Evolutionary conservation across 2,888 invertebrate species (phyloP), one percentile per base, ranked within the genome.

Genomic region (Clusia tigrina): DNA sequence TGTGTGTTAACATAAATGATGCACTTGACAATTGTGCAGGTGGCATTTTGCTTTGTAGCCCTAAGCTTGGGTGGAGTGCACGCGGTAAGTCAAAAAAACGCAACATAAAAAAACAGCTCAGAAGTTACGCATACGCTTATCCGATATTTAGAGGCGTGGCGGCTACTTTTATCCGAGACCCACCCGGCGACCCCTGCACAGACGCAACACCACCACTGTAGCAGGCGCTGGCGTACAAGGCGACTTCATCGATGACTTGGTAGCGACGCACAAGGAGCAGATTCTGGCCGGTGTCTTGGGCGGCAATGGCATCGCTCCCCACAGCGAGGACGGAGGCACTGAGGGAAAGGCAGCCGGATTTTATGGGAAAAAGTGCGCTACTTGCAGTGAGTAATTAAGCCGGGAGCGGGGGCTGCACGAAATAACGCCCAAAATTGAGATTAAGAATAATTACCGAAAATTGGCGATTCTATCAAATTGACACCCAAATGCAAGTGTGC

Each of bases 331-430:
- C 60, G 46, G 37, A 60, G 37, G 55, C 51, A 25, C 22, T 12
- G 62, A 9, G 22, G 42, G 32, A 20, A 25, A n/a, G 1, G 60
- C 48, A 6, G 65, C 60, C 10, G 72, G 71, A 17, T 69, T 73
- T 58, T 61, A 61, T 18, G 62, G 69, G 51, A 81, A 78, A 61
- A 76, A 74, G 60, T 81, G 81, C 52, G 82, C 81, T 64, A 63
- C 67, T 46, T 81, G 81, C 68, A 73, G 81, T 81, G 70, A 82
- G 82, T 81, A 69, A n/a, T n/a, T n/a, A n/a, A n/a, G n/a, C n/a
- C n/a, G n/a, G n/a, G n/a, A n/a, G n/a, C n/a, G n/a, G n/a, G n/a
- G n/a, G n/a, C n/a, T n/a, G 58, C 9, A 18, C 18, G 2, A 24
- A 54, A 54, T 48, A 24, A 18, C 2, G 17, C 2, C 2, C 18